Base-by-base conservation (phyloP, 2,797 vertebrate genomes). In the Characodon lateralis region DNA sequence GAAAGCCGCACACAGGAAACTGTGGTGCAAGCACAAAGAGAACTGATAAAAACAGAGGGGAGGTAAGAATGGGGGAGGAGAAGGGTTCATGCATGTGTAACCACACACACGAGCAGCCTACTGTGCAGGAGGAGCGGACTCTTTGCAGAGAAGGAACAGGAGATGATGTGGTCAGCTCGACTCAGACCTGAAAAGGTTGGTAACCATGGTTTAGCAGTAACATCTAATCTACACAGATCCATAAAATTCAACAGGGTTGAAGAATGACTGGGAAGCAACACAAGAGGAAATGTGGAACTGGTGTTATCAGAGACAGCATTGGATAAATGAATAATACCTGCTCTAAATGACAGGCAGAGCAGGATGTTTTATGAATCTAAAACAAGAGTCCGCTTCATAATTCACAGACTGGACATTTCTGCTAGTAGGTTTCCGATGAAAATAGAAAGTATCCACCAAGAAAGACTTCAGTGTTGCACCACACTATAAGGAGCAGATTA, bases 111-210 rank as follows among this genome's bases (percentile, higher is more conserved):
- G 83, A 78, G 79, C 81, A 10, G 83, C 87, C 92, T 92, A 93
- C 90, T 91, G 92, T 91, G 85, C 74, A 81, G 85, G 83, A 90
- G 88, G 85, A 81, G 73, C 77, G 73, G 76, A 58, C 80, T 87
- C 87, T 86, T 88, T 88, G 83, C 84, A 89, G 70, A 77, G 83
- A 73, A 59, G 89, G 78, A 83, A 78, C 89, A 78, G 87, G 86
- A 89, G 82, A 78, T 14, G 84, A 28, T 80, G 85, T 50, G 78
- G 82, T 78, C 71, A 61, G 75, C 85, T 88, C 71, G 84, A 79
- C 87, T 83, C 89, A 78, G 73, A 93, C 89, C 92, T 89, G 89
- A 66, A 92, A 88, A 88, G 87, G 89, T 91, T 88, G 82, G 71
- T 88, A 89, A 73, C 74, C 28, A 89, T 90, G 84, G 85, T 85